Evolutionary conservation across 2,113 vertebrate species (phyloP), one percentile per base, ranked within the genome.

Genomic region (Herpetotheres cachinnans): DNA sequence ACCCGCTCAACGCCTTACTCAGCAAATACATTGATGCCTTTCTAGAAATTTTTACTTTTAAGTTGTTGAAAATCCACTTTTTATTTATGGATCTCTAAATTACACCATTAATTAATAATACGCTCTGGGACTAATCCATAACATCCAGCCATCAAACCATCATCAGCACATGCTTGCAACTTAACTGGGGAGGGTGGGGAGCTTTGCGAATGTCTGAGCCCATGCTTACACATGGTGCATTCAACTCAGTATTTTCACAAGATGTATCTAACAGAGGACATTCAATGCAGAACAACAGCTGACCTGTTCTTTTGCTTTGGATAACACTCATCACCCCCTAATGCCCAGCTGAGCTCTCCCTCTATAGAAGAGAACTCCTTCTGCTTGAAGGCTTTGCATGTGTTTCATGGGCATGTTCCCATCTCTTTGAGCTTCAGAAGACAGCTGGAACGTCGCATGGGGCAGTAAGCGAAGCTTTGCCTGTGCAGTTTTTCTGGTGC

Each of bases 1-100:
- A 95, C 89, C 93, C 36, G 96, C 97, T 97, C 96, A 76, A 89
- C 94, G 98, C 98, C 98, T 98, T 97, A 98, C 89, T 98, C 93
- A 88, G 97, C 98, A 97, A 93, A 96, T 97, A 83, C 97, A 97
- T 96, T 18, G 82, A 98, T 98, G 98, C 98, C 98, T 98, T 98
- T 96, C 81, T 80, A 83, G 96, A 88, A 65, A 36, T 94, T 87
- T 92, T 58, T 92, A 93, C 94, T 97, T 97, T 97, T 94, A 71
- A 89, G 88, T 98, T 97, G 91, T 89, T 94, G 79, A n/a, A 95
- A 95, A 74, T 46, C 81, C 30, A 13, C 84, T 61, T 96, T 80
- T 91, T 81, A 92, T 96, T 97, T 95, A 95, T 96, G 95, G 96
- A 90, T 66, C 82, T 79, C 78, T n/a, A 15, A 90, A 46, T n/a